Conservation (phyloP, 2,797 vertebrate genomes). For the Chelon labrosus region DNA sequence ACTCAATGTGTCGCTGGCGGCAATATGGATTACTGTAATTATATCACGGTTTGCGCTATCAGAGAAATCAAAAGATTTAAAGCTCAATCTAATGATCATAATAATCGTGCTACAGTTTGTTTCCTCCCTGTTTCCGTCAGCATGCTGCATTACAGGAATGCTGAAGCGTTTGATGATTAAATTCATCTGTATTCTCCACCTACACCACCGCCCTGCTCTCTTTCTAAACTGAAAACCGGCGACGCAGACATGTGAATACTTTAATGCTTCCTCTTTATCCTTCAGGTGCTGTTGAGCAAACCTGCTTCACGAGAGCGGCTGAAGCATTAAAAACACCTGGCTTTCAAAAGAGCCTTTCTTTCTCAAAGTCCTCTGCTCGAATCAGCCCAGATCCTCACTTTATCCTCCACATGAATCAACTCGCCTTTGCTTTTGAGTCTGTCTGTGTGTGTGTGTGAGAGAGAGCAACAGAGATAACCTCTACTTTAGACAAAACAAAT, state of each 20-base stretch:
- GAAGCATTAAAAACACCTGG: slow-evolving; percentile 48
- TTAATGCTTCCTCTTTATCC: background rate
- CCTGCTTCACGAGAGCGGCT: slow-evolving; percentile 6
- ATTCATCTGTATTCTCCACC: background rate
- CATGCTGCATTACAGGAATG: background rate
- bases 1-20: no score
- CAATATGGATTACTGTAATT: no score
- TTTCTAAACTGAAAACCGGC: slow-evolving; percentile 7
- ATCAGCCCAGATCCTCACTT: slow-evolving; percentile 30
- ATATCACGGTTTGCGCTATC: no score
- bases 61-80: no score
- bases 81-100: no score
- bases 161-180: background rate
- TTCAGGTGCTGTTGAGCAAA: background rate
- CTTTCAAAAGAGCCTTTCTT: slow-evolving; percentile 45
- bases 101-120: no score
- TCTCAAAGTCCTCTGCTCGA: slow-evolving; percentile 16
- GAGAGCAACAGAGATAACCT: slow-evolving; percentile 40
- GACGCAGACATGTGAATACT: background rate
- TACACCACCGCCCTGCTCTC: background rate
- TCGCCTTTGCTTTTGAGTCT: slow-evolving; percentile 41
- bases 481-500: slow-evolving; percentile 71
- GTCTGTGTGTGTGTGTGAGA: background rate
- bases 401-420: slow-evolving; percentile 57
- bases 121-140: background rate